phyloP scores from a whole-genome alignment of 1,140 invertebrate species.

The Lasioglossum baleicum region DNA sequence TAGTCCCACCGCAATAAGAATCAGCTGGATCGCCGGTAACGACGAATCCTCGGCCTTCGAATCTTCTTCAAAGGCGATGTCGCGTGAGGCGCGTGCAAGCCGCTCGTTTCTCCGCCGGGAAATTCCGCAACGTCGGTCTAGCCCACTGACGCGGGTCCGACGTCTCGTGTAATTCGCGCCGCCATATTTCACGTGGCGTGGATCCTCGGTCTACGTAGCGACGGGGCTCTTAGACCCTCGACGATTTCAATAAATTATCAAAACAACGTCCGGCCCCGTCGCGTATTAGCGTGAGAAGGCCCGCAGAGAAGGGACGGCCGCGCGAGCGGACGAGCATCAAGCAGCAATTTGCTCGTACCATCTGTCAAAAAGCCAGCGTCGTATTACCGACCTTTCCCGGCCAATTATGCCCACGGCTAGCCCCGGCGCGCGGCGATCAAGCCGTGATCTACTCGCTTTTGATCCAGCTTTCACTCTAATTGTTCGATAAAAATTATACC shows the following conservation, averaged over 20 bases:
- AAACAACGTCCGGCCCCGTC: conserved; percentile 56
- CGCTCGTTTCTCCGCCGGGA: conserved; percentile 54
- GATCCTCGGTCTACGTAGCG: conserved; percentile 43
- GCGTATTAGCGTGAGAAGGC: conserved; percentile 64
- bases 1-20: too few relatives aligned
- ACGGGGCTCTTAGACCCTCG: conserved; percentile 56
- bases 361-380: conserved; percentile 72
- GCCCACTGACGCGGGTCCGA: conserved; percentile 61
- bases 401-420: conserved; percentile 39
- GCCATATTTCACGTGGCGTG: conserved; percentile 61
- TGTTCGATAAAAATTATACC: conserved; percentile 45
- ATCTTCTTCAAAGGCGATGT: background rate
- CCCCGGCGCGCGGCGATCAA: background rate
- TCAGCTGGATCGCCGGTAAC: too few relatives aligned
- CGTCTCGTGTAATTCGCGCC: conserved; percentile 65
- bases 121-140: conserved; percentile 53
- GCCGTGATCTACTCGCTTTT: background rate
- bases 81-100: conserved; percentile 31
- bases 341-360: conserved; percentile 73
- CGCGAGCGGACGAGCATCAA: conserved; percentile 61
- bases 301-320: background rate
- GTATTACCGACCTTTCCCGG: conserved; percentile 61
- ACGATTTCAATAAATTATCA: conserved; percentile 73
- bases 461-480: conserved; percentile 46
- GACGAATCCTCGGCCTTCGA: too few relatives aligned